These are phyloP conservation scores for Escarpia spicata DNA, from an alignment of 2,888 invertebrate genomes.

Conservation along the genomic window DNA sequence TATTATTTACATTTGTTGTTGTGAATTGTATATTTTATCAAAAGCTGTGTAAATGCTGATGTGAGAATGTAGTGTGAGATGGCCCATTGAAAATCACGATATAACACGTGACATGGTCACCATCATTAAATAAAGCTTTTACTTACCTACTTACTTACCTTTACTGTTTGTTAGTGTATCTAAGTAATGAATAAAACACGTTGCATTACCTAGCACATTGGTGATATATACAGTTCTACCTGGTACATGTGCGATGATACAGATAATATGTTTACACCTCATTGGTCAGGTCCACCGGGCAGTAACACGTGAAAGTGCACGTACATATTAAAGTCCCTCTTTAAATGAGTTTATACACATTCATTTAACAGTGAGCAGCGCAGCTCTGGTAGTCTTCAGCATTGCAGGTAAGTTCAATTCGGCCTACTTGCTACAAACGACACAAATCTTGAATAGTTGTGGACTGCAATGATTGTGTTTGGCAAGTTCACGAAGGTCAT, in stretches of 20 bases:
- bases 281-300: not conserved
- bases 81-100: too few relatives aligned
- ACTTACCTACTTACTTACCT: too few relatives aligned
- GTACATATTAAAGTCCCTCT: not conserved
- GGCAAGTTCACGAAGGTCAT: not conserved
- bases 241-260: not conserved
- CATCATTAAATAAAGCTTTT: too few relatives aligned
- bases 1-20: too few relatives aligned
- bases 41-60: too few relatives aligned
- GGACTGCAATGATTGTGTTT: not conserved
- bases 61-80: too few relatives aligned
- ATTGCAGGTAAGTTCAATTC: not conserved
- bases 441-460: not conserved
- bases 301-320: not conserved
- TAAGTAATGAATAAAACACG: not conserved
- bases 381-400: not conserved
- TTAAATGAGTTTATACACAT: not conserved
- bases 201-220: not conserved
- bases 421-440: not conserved
- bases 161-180: not conserved
- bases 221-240: not conserved
- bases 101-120: too few relatives aligned
- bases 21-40: too few relatives aligned
- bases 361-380: not conserved
- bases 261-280: not conserved